Conservation (phyloP, 2,113 vertebrate species). For the Dipodomys stephensi region DNA sequence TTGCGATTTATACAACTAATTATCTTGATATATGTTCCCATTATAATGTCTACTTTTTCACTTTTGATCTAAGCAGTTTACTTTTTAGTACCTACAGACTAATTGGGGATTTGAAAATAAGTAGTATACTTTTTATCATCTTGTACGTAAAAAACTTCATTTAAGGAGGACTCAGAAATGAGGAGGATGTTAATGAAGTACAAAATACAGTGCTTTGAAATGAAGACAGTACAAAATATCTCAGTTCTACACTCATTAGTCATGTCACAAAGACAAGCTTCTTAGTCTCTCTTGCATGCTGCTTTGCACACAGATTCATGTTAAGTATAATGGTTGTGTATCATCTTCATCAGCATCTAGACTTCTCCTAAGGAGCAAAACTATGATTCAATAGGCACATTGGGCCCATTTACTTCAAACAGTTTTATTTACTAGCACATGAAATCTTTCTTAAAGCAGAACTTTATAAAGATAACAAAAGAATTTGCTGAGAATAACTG, state of each 20-base stretch:
- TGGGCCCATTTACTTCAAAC: not conserved
- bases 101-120: not conserved
- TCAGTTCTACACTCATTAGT: not conserved
- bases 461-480: conserved; percentile 22
- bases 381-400: not conserved
- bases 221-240: not conserved
- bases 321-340: not conserved
- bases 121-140: not conserved
- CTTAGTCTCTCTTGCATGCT: not conserved
- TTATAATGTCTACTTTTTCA: not conserved
- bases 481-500: conserved; percentile 37
- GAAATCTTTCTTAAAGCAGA: not conserved
- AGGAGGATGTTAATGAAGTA: not conserved
- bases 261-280: not conserved
- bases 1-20: not conserved
- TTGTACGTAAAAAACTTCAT: not conserved
- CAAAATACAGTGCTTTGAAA: not conserved
- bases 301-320: not conserved
- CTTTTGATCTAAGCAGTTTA: not conserved
- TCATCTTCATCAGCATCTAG: not conserved
- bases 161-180: not conserved
- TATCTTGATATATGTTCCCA: not conserved
- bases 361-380: not conserved
- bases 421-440: not conserved
- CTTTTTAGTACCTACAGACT: not conserved